Base-by-base conservation (phyloP, 2,113 vertebrate species). In the Dendrocopos noguchii region DNA sequence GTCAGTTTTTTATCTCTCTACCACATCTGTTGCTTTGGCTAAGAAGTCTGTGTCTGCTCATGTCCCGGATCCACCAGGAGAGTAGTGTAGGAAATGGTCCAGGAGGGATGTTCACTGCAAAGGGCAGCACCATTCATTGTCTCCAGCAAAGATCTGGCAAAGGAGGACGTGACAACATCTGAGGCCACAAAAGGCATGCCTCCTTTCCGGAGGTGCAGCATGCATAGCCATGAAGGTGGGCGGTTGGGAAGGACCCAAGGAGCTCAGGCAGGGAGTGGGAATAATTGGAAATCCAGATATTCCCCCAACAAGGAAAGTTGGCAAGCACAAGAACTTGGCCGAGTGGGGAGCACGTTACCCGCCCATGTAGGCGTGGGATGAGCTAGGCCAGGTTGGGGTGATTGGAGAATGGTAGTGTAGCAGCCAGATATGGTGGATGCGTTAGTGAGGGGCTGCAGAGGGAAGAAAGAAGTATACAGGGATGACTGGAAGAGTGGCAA, bases 231-330 rank as follows among this genome's bases (percentile, higher is more conserved):
- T 13, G 5, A 87, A 85, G 53, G 87, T 80, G 76, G 93, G 90
- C 3, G 15, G 85, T 94, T 88, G 85, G 90, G 64, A 90, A 71
- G 56, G 79, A 71, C 24, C 21, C 52, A 63, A 86, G 67, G 14
- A 76, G 52, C 21, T 42, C 21, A 91, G 60, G 22, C 64, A 85
- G 75, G 75, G 90, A 85, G 84, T 46, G 42, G 64, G 68, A 84
- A 67, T 81, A 87, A 93, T 2, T 80, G 52, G 76, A 95, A 95
- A 91, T 56, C 52, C 93, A 91, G 87, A 83, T 85, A 42, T 77
- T 91, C 57, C 39, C 25, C 24, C 33, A 12, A 2, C 1, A 5
- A 74, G 52, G 64, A 80, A 83, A 91, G 42, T 12, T 91, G 85
- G 64, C 60, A 70, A 71, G 64, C 11, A 29, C 24, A 36, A 52